Evolutionary conservation across 2,888 invertebrate genomes (phyloP).

Genomic region (Callyntrura sp.): DNA sequence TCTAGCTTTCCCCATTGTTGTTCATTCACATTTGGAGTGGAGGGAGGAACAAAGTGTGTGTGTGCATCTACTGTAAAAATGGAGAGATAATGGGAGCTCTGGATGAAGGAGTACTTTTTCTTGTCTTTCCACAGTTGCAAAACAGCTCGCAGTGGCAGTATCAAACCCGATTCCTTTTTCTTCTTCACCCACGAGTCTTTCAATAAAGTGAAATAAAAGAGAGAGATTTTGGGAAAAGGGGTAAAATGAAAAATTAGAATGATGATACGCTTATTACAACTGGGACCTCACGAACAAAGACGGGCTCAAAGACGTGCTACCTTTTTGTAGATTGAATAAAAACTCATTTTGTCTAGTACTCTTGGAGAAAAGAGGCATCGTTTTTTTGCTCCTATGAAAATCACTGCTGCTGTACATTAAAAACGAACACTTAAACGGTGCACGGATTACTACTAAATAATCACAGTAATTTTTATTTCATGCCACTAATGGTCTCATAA

Average conservation of each 20-base stretch:
- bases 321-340: neutral
- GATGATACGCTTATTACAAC: slow-evolving; percentile 13
- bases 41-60: neutral
- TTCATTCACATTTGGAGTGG: neutral
- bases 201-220: slow-evolving; percentile 32
- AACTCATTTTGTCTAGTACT: no score
- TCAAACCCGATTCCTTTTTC: neutral
- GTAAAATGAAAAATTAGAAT: slow-evolving; percentile 31
- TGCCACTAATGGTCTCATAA: slow-evolving; percentile 3
- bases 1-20: neutral
- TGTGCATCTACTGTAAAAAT: neutral
- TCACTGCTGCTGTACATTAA: slow-evolving; percentile 1
- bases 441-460: slow-evolving; percentile 1
- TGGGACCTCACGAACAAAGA: neutral
- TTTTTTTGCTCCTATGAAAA: neutral
- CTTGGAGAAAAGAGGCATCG: neutral
- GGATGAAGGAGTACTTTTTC: neutral
- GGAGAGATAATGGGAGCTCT: slow-evolving; percentile 2
- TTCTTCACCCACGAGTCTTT: neutral
- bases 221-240: neutral
- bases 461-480: neutral
- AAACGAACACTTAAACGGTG: neutral
- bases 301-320: neutral
- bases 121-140: neutral
- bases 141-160: neutral